These are phyloP conservation scores for Xestoiulus laeticollis DNA, from an alignment of 2,888 invertebrate genomes.

Conservation along the genomic window DNA sequence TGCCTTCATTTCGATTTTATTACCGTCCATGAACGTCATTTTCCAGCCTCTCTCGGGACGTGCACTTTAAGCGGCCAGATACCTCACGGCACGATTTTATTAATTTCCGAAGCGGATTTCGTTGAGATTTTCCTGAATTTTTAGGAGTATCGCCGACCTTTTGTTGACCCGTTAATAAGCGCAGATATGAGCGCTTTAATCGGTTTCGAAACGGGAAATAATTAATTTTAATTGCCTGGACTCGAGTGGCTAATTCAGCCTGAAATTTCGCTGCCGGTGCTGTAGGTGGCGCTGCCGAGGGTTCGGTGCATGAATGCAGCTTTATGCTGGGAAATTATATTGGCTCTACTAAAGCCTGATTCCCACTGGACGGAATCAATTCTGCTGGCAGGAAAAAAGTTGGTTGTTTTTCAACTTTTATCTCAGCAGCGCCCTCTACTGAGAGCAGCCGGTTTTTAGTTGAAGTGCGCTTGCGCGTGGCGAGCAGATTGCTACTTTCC, in stretches of 20 bases:
- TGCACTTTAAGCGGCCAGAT: neutral
- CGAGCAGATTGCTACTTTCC: too few species aligned
- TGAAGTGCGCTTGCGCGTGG: too few species aligned
- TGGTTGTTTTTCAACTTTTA: too few species aligned
- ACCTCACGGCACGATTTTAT: neutral
- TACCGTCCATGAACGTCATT: neutral
- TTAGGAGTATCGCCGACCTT: neutral
- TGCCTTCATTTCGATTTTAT: slow-evolving; percentile 31
- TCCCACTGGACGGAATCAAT: too few species aligned
- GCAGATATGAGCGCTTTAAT: neutral
- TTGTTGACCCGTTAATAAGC: neutral
- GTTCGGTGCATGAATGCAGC: too few species aligned
- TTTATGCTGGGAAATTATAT: too few species aligned
- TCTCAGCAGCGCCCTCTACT: too few species aligned
- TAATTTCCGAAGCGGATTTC: slow-evolving; percentile 8
- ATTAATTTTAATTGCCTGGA: neutral
- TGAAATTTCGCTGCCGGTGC: neutral
- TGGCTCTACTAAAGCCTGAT: too few species aligned
- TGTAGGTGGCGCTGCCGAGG: neutral
- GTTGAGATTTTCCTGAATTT: neutral
- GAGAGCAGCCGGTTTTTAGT: too few species aligned
- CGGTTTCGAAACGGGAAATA: slow-evolving; percentile 11
- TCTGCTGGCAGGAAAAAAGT: too few species aligned
- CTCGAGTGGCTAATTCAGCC: neutral
- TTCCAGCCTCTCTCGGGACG: neutral